Base-by-base conservation (phyloP, 2,113 vertebrate species). In the Rattus norvegicus region DNA sequence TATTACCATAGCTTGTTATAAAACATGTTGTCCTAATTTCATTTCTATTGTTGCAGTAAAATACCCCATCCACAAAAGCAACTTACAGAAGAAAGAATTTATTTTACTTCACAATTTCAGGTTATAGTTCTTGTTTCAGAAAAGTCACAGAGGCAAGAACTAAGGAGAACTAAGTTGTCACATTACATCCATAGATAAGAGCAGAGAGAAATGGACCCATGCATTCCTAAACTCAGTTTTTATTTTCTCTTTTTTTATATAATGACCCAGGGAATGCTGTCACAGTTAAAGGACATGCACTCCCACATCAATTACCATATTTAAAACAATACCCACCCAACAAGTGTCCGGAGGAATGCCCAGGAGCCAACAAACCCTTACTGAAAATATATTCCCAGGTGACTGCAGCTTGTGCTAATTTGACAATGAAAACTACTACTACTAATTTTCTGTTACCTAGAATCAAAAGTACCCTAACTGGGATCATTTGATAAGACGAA, bases 381-480 rank as follows among this genome's bases (percentile, higher is more conserved):
- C 3, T 5, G 1, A 85, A 65, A 65, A 85, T 65, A 4, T 85
- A 39, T 65, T 85, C 14, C 59, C 8, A 65, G 20, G 39, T 49
- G 16, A 47, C 3, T 47, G 1, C 63, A 65, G 59, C n/a, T 86
- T 86, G 39, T 43, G n/a, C 28, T 63, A 6, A 24, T 8, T 86
- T 86, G 61, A 86, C 43, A 65, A 49, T 67, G 30, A 65, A 86
- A 67, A 86, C 9, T 19, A 67, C 43, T 49, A 28, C 81, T 65
- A 28, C 75, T 54, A 30, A 12, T 49, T 95, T 95, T 94, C n/a
- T 73, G 16, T 92, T 86, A 65, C 7, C 28, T 61, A 67, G 36
- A 90, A 36, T 94, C 73, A 47, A 81, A 90, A 65, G 59, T 10
- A 95, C 59, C 28, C 4, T 90, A 49, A 92, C 6, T 92, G 52